Conservation (phyloP, 1,140 invertebrate species). For the Aphaenogaster ashmeadi region DNA sequence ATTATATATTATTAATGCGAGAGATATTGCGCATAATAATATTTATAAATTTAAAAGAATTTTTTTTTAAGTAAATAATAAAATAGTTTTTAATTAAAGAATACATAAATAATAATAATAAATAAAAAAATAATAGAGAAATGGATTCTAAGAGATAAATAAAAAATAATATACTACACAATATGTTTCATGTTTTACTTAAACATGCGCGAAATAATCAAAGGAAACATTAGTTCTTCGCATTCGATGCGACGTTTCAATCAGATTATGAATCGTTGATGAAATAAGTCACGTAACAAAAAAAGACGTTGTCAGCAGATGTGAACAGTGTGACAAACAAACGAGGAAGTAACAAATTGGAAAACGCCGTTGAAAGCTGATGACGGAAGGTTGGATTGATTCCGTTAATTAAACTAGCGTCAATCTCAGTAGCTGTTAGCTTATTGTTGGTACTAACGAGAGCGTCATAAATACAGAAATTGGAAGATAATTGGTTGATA, state of each 20-base stretch:
- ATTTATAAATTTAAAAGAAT: neutral
- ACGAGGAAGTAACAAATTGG: constrained; percentile 42
- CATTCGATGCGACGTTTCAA: neutral
- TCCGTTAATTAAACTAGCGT: constrained; percentile 57
- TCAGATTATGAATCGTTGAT: neutral
- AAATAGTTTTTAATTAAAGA: neutral
- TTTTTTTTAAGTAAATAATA: constrained; percentile 22
- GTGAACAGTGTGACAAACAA: neutral
- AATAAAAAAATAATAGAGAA: neutral
- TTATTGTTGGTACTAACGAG: constrained; percentile 19
- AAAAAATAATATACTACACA: neutral
- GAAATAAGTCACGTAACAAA: constrained; percentile 2
- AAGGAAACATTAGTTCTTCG: neutral
- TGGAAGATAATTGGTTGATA: neutral
- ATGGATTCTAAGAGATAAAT: neutral
- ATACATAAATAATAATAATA: no score
- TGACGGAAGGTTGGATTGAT: neutral
- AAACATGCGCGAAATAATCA: neutral
- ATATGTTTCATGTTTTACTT: neutral
- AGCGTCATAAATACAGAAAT: constrained; percentile 16
- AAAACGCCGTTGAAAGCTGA: constrained; percentile 28
- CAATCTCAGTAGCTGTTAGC: neutral
- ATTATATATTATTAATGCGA: neutral
- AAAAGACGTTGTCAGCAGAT: neutral
- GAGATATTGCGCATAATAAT: neutral